Evolutionary conservation across 2,888 invertebrate genomes (phyloP), one percentile per base, ranked within the genome.

Genomic region (Lepetodrilus schrolli): DNA sequence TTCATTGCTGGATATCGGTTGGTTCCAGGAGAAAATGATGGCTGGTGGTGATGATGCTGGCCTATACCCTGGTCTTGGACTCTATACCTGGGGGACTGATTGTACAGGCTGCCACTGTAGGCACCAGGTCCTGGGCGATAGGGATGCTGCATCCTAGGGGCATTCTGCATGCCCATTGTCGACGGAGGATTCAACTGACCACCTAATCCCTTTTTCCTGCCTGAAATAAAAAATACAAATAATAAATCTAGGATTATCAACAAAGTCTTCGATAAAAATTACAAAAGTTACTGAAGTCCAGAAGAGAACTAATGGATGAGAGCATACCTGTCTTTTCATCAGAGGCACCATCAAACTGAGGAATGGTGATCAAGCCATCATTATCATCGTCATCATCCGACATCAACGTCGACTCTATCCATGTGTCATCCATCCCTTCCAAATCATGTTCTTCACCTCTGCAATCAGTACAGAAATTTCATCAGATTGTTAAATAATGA

Each of bases 281-380:
- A n/a, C n/a, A n/a, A n/a, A n/a, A n/a, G n/a, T n/a, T n/a, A n/a
- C n/a, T n/a, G n/a, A n/a, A n/a, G n/a, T n/a, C n/a, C n/a, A n/a
- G n/a, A n/a, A n/a, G n/a, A n/a, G n/a, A n/a, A n/a, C n/a, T n/a
- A n/a, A n/a, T n/a, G n/a, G n/a, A n/a, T n/a, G n/a, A n/a, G n/a
- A n/a, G n/a, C n/a, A n/a, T 75, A 83, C 82, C 77, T 74, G 77
- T 74, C 69, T 84, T 84, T 72, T 86, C 82, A 79, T 88, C 87
- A 3, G 78, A 81, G 8, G 87, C 82, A 17, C 89, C 89, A 82
- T 89, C 89, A 74, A 83, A 84, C 77, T 89, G 89, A 38, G 88
- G 88, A 51, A 88, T 79, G 23, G 72, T 73, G 37, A 84, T 83
- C 51, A 75, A 75, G 7, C 74, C 78, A 74, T 79, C 77, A 70